Evolutionary conservation across 2,113 vertebrate species (phyloP), one percentile per base, ranked within the genome.

Genomic region (Salvelinus alpinus): DNA sequence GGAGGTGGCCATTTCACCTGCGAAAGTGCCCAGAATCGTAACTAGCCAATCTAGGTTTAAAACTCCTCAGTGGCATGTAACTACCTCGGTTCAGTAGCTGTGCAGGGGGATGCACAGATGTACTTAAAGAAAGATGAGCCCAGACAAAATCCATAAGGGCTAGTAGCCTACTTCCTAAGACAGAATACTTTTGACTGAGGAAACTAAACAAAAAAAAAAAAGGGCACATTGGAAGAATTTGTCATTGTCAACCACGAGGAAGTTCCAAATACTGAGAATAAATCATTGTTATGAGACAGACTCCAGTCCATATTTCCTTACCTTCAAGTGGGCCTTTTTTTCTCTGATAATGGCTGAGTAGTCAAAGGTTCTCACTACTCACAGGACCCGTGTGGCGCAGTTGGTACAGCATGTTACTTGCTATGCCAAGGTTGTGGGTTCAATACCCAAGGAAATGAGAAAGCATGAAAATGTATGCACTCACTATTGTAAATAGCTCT

Each of bases 221-320:
- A 57, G 64, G 62, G 76, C 48, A 72, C 59, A 75, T 74, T 66
- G 69, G 0, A n/a, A 77, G 73, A 81, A 91, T 92, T 91, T 87
- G 85, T 93, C 91, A 89, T 67, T 91, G 91, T 93, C 92, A 91
- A 22, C 25, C 18, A 77, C 71, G 78, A 78, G 80, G 85, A 87
- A 75, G 64, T 70, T 75, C 77, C 64, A 74, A 75, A 84, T 88
- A 74, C 68, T 18, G 74, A 66, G 78, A 74, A 86, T 90, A 83
- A 78, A 87, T 90, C 78, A 81, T 62, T 62, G 18, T 62, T 62
- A 62, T n/a, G n/a, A 62, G 51, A 62, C 59, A 62, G 6, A n/a
- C 59, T 62, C 7, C 8, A 62, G 59, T 54, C 51, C 51, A 62
- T 13, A 62, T 2, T 22, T 22, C 59, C 59, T 62, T 62, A 22